Conservation (phyloP, 2,888 invertebrate species). For the Heliothis peltigera region DNA sequence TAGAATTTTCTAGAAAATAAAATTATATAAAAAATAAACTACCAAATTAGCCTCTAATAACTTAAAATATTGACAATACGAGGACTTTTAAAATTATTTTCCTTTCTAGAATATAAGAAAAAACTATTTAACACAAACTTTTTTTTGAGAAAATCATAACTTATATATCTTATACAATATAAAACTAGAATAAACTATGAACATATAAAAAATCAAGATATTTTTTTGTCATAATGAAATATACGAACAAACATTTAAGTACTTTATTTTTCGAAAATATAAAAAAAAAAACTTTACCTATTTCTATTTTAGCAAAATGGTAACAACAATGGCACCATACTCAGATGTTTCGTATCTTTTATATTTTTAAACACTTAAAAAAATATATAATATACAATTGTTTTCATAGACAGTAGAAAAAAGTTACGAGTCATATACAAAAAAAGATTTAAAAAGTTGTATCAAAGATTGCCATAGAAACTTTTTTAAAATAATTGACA, state of each 20-base stretch:
- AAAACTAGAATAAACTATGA: conserved; percentile 37
- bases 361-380: conserved; percentile 60
- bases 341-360: conserved; percentile 48
- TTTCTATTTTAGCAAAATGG: conserved; percentile 75
- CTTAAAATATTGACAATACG: conserved; percentile 49
- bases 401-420: conserved; percentile 32
- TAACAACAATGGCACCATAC: conserved; percentile 86
- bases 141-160: conserved; percentile 5
- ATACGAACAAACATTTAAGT: conserved; percentile 58
- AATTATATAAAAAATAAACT: neutral
- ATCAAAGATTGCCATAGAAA: conserved; percentile 2
- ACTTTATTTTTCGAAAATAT: conserved; percentile 65
- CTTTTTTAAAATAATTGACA: conserved; percentile 18
- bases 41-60: conserved; percentile 54
- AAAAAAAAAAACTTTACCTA: conserved; percentile 66
- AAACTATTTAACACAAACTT: conserved; percentile 15
- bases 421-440: too few species aligned
- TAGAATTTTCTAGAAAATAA: conserved; percentile 10
- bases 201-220: conserved; percentile 47
- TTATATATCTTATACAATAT: conserved; percentile 10
- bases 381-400: conserved; percentile 35
- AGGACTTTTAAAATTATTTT: conserved; percentile 31
- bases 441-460: too few species aligned
- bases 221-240: conserved; percentile 46
- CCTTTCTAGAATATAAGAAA: conserved; percentile 1